Conservation (phyloP, 2,113 vertebrate species). For the Centropus unirufus region DNA sequence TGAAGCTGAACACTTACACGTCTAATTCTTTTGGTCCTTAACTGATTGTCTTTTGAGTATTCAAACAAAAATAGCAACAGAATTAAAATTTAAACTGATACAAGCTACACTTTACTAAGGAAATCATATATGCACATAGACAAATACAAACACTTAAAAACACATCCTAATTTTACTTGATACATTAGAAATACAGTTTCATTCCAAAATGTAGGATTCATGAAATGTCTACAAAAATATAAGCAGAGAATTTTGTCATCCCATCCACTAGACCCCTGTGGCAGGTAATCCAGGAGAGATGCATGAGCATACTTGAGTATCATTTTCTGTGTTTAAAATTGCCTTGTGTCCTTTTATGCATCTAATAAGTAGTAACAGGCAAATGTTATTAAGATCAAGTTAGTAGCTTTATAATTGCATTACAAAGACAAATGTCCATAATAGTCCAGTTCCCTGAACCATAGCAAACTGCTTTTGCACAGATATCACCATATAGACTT, state of each 20-base stretch:
- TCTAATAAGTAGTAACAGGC: slow-evolving; percentile 33
- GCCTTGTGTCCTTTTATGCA: slow-evolving; percentile 53
- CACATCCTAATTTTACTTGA: not conserved
- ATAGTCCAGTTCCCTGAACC: slow-evolving; percentile 54
- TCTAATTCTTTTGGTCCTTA: not conserved
- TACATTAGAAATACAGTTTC: not conserved
- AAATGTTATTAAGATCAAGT: slow-evolving; percentile 71
- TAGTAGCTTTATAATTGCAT: slow-evolving; percentile 65
- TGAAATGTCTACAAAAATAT: not conserved
- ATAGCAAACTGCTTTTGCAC: slow-evolving; percentile 58
- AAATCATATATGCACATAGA: not conserved
- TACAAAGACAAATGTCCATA: slow-evolving; percentile 65
- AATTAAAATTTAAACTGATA: not conserved
- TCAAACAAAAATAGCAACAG: not conserved
- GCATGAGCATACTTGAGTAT: not conserved
- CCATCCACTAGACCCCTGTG: not conserved
- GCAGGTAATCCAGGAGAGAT: not conserved
- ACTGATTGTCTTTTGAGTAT: not conserved
- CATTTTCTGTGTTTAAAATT: slow-evolving; percentile 34
- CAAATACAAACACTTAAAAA: not conserved
- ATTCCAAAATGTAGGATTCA: slow-evolving; percentile 5
- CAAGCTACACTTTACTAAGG: not conserved
- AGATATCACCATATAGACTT: slow-evolving; percentile 54
- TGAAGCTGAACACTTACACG: not conserved
- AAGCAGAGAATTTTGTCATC: not conserved